Conservation (phyloP, 2,797 vertebrate species). For the Danio kyathit region DNA sequence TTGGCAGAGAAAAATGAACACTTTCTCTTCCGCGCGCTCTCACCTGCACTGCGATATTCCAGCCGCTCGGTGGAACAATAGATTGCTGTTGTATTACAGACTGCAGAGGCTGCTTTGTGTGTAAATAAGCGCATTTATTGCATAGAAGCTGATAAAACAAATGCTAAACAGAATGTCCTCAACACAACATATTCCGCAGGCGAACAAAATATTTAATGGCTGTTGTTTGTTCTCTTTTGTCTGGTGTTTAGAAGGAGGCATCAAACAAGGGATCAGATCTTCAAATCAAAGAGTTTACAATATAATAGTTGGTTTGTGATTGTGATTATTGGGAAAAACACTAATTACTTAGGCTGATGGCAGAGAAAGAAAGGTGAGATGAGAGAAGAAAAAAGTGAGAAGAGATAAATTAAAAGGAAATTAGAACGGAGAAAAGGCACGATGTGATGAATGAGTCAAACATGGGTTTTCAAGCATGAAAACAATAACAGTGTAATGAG, state of each 20-base stretch:
- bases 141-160: conserved; percentile 20
- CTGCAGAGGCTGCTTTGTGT: neutral
- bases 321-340: conserved; percentile 20
- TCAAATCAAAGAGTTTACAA: conserved; percentile 10
- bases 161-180: neutral
- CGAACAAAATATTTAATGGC: conserved; percentile 24
- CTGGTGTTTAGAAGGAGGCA: conserved; percentile 19
- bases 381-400: neutral
- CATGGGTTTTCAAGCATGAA: no score
- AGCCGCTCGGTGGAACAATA: conserved; percentile 6
- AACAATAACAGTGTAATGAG: no score
- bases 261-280: conserved; percentile 19
- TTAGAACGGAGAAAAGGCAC: neutral
- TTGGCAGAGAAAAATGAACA: conserved; percentile 54
- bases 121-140: conserved; percentile 14
- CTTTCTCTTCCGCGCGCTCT: conserved; percentile 19
- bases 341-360: neutral
- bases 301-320: neutral
- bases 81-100: conserved; percentile 1
- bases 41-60: conserved; percentile 28
- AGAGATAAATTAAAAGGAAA: neutral
- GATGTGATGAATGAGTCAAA: no score
- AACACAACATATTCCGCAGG: conserved; percentile 18
- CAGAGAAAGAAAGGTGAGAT: neutral
- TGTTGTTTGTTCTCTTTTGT: conserved; percentile 26